Conservation (phyloP, 2,113 vertebrate species). For the Labrus mixtus region DNA sequence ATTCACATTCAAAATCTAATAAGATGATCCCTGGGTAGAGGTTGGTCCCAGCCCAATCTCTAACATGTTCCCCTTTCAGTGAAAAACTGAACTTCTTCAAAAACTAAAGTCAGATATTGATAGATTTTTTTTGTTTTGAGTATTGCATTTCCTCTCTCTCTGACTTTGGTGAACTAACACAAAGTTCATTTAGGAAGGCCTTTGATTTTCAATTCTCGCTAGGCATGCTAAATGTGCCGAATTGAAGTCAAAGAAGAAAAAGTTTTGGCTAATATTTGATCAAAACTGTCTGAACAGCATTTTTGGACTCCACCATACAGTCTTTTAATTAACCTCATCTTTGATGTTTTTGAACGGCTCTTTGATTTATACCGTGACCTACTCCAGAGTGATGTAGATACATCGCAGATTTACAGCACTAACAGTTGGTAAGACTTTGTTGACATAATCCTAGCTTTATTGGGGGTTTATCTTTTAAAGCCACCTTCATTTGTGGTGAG, state of each 20-base stretch:
- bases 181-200: too few species aligned
- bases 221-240: too few species aligned
- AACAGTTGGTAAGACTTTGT: conserved; percentile 12
- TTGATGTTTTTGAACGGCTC: neutral
- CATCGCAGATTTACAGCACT: conserved; percentile 35
- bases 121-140: neutral
- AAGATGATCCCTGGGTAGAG: too few species aligned
- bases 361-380: conserved; percentile 46
- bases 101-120: neutral
- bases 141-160: neutral
- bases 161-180: too few species aligned
- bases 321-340: neutral
- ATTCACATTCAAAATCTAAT: too few species aligned
- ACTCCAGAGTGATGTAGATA: conserved; percentile 6
- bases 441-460: conserved; percentile 19
- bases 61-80: too few species aligned
- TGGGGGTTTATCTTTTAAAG: neutral
- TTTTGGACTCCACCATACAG: neutral
- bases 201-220: too few species aligned
- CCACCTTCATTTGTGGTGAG: too few species aligned
- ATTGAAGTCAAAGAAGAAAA: too few species aligned
- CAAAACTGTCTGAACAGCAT: conserved; percentile 17
- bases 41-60: neutral
- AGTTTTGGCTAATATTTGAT: conserved; percentile 44
- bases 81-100: too few species aligned